Percentiles rank a stretch among this genome's conserved stretches.
These are phyloP conservation scores for Siniperca undulata DNA, from an alignment of 2,797 vertebrate species.

Conservation along the genomic window DNA sequence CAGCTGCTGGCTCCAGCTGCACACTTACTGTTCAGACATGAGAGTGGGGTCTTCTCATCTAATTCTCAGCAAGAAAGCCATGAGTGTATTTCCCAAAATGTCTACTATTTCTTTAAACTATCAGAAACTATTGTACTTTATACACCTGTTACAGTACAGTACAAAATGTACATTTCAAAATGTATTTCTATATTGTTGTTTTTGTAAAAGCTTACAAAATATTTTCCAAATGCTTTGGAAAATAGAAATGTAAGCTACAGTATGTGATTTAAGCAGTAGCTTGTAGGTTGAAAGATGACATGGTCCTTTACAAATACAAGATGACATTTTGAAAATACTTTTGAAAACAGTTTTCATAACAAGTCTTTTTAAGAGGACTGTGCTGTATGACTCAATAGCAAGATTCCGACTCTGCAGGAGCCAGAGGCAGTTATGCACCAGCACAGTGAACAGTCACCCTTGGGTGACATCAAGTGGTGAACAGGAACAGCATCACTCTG, in stretches of 20 bases:
- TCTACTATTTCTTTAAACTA: neutral
- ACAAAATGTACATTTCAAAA: neutral
- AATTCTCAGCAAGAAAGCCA: neutral
- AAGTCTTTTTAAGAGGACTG: neutral
- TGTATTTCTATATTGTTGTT: neutral
- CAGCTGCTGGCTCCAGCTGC: neutral
- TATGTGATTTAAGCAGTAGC: neutral
- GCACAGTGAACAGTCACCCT: slow-evolving; percentile 10
- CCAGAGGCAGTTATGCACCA: too few relatives aligned
- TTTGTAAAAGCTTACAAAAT: neutral
- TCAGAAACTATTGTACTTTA: neutral
- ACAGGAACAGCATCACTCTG: neutral
- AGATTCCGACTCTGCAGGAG: neutral
- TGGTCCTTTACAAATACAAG: neutral
- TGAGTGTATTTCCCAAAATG: neutral
- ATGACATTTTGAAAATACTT: neutral
- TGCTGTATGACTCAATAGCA: neutral
- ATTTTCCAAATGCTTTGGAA: neutral
- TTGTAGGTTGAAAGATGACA: neutral
- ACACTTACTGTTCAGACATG: neutral
- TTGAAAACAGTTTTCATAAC: neutral
- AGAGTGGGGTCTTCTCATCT: neutral
- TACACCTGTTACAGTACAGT: neutral
- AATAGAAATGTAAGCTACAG: neutral
- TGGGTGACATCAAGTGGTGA: slow-evolving; percentile 66